Evolutionary conservation across 2,888 invertebrate genomes (phyloP).

Genomic region (Meiosimyza platycephala): DNA sequence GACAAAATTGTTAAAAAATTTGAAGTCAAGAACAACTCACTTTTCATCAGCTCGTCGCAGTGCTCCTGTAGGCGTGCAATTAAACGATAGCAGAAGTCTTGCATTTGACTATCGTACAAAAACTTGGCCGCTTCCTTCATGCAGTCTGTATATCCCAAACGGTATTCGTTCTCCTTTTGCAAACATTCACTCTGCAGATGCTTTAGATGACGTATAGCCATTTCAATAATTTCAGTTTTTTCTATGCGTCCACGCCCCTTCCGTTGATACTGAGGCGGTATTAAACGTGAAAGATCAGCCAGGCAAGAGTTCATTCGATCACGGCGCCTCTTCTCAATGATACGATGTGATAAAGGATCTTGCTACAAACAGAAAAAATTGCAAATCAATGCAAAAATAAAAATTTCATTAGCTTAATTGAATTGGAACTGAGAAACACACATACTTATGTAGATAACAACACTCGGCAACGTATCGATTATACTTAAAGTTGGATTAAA

Average conservation of each 20-base stretch:
- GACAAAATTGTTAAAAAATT: not conserved
- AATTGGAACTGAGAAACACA: not conserved
- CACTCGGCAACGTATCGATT: no score
- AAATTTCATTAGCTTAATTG: not conserved
- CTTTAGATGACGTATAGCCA: constrained; percentile 95
- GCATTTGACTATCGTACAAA: constrained; percentile 86
- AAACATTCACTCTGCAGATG: constrained; percentile 78
- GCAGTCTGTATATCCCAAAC: constrained; percentile 91
- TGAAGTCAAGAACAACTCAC: constrained; percentile 58
- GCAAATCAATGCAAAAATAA: constrained; percentile 16
- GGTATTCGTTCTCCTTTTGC: constrained; percentile 71
- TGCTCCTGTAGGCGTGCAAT: constrained; percentile 87
- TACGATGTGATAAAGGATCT: constrained; percentile 98
- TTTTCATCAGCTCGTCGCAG: constrained; percentile 75
- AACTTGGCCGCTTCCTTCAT: constrained; percentile 90
- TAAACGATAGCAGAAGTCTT: constrained; percentile 84
- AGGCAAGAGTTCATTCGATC: constrained; percentile 98
- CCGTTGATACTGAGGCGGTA: constrained; percentile 92
- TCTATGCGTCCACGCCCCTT: constrained; percentile 96
- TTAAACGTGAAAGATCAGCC: constrained; percentile 91
- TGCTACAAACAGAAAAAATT: constrained; percentile 69
- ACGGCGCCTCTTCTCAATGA: constrained; percentile 93
- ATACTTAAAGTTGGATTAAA: no score
- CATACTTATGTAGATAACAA: no score
- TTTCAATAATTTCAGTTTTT: constrained; percentile 98